Evolutionary conservation across 2,888 invertebrate genomes (phyloP).

Genomic region (Xestia c-nigrum): DNA sequence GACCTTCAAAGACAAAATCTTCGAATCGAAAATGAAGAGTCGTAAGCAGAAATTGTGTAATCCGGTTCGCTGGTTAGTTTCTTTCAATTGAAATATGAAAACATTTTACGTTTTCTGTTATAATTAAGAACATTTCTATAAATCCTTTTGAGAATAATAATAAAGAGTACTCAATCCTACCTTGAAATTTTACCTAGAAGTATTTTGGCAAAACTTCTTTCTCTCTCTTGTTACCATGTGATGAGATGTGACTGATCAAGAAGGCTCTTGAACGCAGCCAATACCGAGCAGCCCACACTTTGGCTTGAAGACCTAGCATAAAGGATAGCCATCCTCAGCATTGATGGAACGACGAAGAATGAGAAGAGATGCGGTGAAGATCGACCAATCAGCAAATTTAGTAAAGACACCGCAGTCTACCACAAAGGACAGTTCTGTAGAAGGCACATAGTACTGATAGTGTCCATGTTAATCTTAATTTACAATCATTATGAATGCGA

Average conservation of each 20-base stretch:
- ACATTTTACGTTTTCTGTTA: not conserved
- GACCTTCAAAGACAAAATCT: not conserved
- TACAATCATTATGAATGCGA: not conserved
- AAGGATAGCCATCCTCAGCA: not conserved
- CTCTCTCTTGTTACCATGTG: not conserved
- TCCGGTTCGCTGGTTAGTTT: not conserved
- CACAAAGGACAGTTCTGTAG: not conserved
- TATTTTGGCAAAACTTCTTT: not conserved
- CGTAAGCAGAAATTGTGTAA: slow-evolving; percentile 4
- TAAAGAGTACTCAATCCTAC: not conserved
- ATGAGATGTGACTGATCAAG: not conserved
- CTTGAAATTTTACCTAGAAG: not conserved
- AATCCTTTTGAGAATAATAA: not conserved
- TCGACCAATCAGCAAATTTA: not conserved
- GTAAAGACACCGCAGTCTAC: too few species aligned
- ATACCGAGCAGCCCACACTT: not conserved
- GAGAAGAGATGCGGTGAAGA: not conserved
- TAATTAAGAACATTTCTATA: not conserved
- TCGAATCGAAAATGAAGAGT: not conserved
- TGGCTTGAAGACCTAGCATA: not conserved
- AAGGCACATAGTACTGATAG: not conserved
- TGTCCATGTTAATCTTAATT: not conserved
- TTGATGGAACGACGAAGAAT: not conserved
- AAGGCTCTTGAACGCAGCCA: not conserved
- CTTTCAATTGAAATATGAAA: not conserved